phyloP scores from a whole-genome alignment of 2,113 vertebrate genomes.

The Oxyruncus cristatus region DNA sequence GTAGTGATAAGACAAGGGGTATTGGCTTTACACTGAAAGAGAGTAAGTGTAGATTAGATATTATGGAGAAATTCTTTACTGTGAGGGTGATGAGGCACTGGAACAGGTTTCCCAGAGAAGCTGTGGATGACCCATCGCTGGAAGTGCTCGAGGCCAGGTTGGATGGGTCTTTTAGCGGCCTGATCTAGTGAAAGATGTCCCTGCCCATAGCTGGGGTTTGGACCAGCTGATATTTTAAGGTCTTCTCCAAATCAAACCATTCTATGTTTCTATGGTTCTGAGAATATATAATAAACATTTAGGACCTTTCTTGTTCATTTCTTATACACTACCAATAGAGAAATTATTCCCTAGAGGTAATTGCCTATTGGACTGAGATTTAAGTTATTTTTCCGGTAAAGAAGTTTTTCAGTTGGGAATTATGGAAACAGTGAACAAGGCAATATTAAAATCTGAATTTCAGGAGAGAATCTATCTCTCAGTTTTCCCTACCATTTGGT shows the following conservation, averaged over 20 bases:
- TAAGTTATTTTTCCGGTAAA: neutral
- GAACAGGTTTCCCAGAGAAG: neutral
- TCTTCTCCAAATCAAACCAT: neutral
- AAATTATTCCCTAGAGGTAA: neutral
- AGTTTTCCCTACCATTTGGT: neutral
- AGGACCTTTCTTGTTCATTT: neutral
- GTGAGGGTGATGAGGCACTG: neutral
- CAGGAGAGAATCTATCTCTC: neutral
- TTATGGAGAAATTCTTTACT: neutral
- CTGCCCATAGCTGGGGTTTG: fast-evolving
- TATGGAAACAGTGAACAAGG: neutral
- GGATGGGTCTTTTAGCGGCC: neutral
- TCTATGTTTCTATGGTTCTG: neutral
- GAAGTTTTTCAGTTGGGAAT: neutral
- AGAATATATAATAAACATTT: neutral
- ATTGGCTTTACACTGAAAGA: neutral
- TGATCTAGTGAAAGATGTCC: neutral
- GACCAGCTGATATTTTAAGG: neutral
- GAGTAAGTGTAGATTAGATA: neutral
- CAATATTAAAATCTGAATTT: neutral
- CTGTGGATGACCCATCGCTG: fast-evolving
- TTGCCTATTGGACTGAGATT: neutral
- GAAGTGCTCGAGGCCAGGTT: neutral
- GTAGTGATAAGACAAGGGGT: neutral
- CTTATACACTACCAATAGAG: neutral